Conservation (phyloP, 2,888 invertebrate genomes). For the Eupeodes luniger region DNA sequence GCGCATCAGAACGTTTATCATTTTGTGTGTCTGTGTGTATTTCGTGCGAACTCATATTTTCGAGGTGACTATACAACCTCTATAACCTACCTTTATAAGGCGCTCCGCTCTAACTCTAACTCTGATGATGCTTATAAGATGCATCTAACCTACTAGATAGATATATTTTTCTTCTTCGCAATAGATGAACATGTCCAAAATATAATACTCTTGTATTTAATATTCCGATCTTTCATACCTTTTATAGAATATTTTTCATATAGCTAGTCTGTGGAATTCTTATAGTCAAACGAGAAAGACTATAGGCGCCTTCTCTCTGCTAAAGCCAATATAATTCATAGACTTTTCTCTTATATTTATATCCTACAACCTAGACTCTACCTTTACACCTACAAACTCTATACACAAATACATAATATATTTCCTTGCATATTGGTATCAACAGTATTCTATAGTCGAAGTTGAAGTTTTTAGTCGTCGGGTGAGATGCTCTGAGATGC, state of each 20-base stretch:
- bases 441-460: neutral
- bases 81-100: neutral
- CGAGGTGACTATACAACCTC: neutral
- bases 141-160: conserved; percentile 32
- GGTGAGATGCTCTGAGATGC: conserved; percentile 32
- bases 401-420: neutral
- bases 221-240: conserved; percentile 75
- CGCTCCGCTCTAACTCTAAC: neutral
- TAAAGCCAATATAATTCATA: conserved; percentile 60
- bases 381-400: neutral
- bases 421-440: conserved; percentile 15
- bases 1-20: conserved; percentile 54
- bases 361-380: neutral
- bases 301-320: conserved; percentile 38
- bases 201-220: conserved; percentile 76
- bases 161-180: neutral
- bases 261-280: conserved; percentile 27
- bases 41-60: conserved; percentile 9
- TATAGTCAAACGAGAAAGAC: neutral
- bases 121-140: conserved; percentile 4
- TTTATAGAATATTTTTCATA: conserved; percentile 68
- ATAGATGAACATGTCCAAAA: conserved; percentile 67
- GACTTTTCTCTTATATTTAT: conserved; percentile 33
- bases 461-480: conserved; percentile 17
- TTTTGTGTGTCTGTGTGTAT: neutral